Evolutionary conservation across 1,140 invertebrate species (phyloP), one percentile per base, ranked within the genome.

Genomic region (Caenorhabditis tropicalis): DNA sequence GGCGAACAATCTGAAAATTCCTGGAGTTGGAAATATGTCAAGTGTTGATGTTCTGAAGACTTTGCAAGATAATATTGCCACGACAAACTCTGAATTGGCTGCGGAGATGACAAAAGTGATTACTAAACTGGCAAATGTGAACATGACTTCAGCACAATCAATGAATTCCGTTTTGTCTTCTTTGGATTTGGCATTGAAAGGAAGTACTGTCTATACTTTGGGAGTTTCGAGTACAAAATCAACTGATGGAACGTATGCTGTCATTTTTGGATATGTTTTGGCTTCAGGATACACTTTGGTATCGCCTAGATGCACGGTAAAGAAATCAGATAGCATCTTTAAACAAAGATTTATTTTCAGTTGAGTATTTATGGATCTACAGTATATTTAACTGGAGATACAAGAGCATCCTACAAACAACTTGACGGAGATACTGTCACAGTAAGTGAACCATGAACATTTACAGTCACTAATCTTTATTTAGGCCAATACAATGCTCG

Each of bases 131-230:
- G 65, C 65, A 24, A 74, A 74, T 46, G 36, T 43, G 12, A 74
- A 74, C 15, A 43, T 74, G 65, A 74, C 65, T n/a, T 74, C 65
- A 0, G 19, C 65, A n/a, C 65, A 74, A 39, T 74, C 65, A 1
- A 43, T 74, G 65, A 74, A 74, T 24, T 74, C 65, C 9, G 65
- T 74, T 12, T 31, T 74, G 65, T 74, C 65, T 24, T 74, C 65
- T 43, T 43, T 74, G 36, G 65, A 74, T 74, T 43, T 74, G 33
- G 65, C 65, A 27, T n/a, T 74, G n/a, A 74, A 74, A 74, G 65
- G 65, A 39, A 74, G 65, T 74, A 74, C 65, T 10, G 65, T 74
- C 0, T 74, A 74, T n/a, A 74, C 65, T 0, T 74, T 74, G 36
- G 65, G 65, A 43, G 65, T 43, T 0, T 74, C 65, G 7, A 74